phyloP scores from a whole-genome alignment of 2,888 invertebrate species.

The Trypoxylon attenuatum region DNA sequence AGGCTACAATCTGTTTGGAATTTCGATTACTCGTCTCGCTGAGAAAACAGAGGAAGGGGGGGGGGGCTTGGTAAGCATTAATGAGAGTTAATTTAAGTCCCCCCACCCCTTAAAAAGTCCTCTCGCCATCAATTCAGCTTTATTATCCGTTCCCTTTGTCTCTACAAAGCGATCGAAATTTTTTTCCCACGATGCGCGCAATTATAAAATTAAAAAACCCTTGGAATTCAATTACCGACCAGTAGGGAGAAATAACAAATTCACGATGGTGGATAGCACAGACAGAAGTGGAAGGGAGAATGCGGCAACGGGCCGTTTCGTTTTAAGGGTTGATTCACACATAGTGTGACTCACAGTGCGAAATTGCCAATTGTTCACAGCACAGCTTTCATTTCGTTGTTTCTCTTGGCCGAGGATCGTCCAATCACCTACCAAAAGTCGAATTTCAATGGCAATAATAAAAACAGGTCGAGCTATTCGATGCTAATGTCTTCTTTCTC shows the following conservation, averaged over 20 bases:
- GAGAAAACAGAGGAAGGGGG: neutral
- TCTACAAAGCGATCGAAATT: neutral
- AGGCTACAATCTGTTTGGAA: neutral
- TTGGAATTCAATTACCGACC: neutral
- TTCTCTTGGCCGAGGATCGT: too few relatives aligned
- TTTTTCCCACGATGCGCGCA: neutral
- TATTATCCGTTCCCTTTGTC: neutral
- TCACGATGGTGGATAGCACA: too few relatives aligned
- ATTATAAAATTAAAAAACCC: neutral
- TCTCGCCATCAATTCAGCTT: too few relatives aligned
- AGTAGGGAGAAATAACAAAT: neutral
- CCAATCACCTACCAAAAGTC: too few relatives aligned
- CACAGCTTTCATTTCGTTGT: too few relatives aligned
- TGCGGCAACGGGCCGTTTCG: neutral
- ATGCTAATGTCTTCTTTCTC: too few relatives aligned
- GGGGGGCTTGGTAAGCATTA: neutral
- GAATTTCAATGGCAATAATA: too few relatives aligned
- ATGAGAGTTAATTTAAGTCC: neutral
- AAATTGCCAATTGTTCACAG: too few relatives aligned
- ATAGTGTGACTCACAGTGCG: too few relatives aligned
- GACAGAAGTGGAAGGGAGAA: neutral
- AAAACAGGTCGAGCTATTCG: too few relatives aligned
- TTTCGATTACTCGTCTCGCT: neutral
- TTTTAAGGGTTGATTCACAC: too few relatives aligned
- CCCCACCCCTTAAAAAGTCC: too few relatives aligned